Evolutionary conservation across 2,888 invertebrate genomes (phyloP), one percentile per base, ranked within the genome.

Genomic region (Alcis repandata): DNA sequence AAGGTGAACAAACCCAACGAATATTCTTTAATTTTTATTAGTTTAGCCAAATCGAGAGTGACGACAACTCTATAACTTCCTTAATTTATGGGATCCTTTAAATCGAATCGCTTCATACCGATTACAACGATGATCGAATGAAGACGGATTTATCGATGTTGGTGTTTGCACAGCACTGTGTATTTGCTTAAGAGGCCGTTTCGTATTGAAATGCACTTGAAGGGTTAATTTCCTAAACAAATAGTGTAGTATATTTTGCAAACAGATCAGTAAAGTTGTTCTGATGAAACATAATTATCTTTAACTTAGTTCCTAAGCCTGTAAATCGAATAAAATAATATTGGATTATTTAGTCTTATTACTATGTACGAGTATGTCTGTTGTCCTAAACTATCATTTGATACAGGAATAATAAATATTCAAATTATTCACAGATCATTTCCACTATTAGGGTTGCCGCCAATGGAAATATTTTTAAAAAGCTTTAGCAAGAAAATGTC

Each of bases 61-160:
- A 59, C 45, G 68, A 68, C 65, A 69, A 69, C 52, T 61, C 59
- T 56, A 64, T 67, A 61, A 68, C 40, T 59, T 45, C 56, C 40
- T 51, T 62, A 58, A 63, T 60, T 67, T 60, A 60, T 58, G 33
- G 41, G 57, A 63, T 69, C 60, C 63, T 54, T 38, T 40, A 69
- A 68, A 71, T 74, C 32, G 13, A 67, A 64, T 73, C 63, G 63
- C 65, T 67, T 70, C 51, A 59, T 64, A 69, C 58, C 33, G 45
- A 65, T 61, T 48, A 69, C 49, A 53, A 32, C 33, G 38, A 67
- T 69, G 48, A 68, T 63, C 57, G 49, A 57, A 32, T 49, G 69
- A 72, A 64, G 79, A 78, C 71, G 68, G 75, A 79, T 79, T 79
- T 79, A 83, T 80, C 77, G 78, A 79, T 78, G 68, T 75, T 75